Conservation (phyloP, 1,140 invertebrate species). For the Papilio polyxenes region DNA sequence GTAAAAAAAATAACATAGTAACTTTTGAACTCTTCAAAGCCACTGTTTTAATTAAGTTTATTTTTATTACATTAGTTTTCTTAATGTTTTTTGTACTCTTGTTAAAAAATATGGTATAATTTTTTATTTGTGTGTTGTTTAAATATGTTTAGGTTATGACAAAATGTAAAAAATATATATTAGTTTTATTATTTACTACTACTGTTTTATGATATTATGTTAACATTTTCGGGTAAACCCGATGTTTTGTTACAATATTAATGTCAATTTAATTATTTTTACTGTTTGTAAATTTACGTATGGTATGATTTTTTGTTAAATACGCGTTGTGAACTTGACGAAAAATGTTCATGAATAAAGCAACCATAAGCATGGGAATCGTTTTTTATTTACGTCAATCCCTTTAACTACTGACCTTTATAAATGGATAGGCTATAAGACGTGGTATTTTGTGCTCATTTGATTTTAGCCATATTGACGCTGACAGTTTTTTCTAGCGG, state of each 20-base stretch:
- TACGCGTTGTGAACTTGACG: not conserved
- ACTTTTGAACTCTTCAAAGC: too few species aligned
- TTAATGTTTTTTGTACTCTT: not conserved
- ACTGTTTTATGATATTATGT: too few species aligned
- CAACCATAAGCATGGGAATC: not conserved
- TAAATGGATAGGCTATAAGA: too few species aligned
- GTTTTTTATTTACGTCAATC: not conserved
- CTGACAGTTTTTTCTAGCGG: too few species aligned
- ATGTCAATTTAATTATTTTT: not conserved
- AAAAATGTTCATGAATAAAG: conserved; percentile 17
- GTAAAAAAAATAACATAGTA: too few species aligned
- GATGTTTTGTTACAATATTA: not conserved
- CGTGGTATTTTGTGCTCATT: too few species aligned
- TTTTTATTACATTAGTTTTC: too few species aligned
- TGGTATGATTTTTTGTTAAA: not conserved
- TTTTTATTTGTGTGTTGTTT: not conserved
- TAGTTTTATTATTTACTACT: too few species aligned
- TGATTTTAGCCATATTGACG: too few species aligned
- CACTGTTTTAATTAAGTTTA: too few species aligned
- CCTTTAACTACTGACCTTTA: not conserved
- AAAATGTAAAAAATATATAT: not conserved
- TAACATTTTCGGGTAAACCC: not conserved
- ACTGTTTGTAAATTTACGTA: not conserved
- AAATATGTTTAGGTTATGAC: not conserved
- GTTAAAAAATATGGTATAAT: not conserved